Evolutionary conservation across 2,888 invertebrate species (phyloP).

Genomic region (Teleogryllus oceanicus): DNA sequence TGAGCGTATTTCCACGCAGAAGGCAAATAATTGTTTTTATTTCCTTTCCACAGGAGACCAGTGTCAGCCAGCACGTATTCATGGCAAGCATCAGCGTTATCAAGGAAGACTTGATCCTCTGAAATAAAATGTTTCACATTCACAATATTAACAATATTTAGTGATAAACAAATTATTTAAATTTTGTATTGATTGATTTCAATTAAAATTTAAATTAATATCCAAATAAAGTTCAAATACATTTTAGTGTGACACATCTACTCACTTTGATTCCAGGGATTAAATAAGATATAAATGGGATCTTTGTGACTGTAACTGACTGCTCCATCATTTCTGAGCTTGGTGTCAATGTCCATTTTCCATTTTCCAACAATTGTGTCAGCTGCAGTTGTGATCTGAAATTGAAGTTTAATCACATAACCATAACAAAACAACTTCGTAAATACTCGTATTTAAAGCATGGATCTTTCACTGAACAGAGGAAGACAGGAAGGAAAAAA

Average conservation of each 20-base stretch:
- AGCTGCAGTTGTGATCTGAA: constrained; percentile 66
- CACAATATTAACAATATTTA: neutral
- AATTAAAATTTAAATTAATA: too few species aligned
- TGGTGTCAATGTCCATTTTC: constrained; percentile 80
- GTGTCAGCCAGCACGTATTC: constrained; percentile 84
- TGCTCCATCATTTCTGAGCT: constrained; percentile 63
- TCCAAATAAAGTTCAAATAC: neutral
- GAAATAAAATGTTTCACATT: constrained; percentile 31
- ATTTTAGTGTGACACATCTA: constrained; percentile 12
- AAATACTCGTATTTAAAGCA: too few species aligned
- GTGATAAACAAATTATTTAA: neutral
- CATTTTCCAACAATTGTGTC: constrained; percentile 77
- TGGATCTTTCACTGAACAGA: too few species aligned
- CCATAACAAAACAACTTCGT: too few species aligned
- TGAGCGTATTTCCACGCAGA: constrained; percentile 90
- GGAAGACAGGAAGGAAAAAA: too few species aligned
- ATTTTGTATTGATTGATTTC: neutral
- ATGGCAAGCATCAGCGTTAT: constrained; percentile 65
- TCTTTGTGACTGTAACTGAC: constrained; percentile 65
- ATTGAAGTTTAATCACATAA: constrained; percentile 36
- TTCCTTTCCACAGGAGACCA: constrained; percentile 88
- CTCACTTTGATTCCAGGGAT: constrained; percentile 84
- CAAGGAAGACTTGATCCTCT: constrained; percentile 63
- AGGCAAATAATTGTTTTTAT: constrained; percentile 76
- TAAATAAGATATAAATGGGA: constrained; percentile 78